phyloP scores from a whole-genome alignment of 92 coral and sea anemone genomes.

The Hydrozoanthus gracilis region DNA sequence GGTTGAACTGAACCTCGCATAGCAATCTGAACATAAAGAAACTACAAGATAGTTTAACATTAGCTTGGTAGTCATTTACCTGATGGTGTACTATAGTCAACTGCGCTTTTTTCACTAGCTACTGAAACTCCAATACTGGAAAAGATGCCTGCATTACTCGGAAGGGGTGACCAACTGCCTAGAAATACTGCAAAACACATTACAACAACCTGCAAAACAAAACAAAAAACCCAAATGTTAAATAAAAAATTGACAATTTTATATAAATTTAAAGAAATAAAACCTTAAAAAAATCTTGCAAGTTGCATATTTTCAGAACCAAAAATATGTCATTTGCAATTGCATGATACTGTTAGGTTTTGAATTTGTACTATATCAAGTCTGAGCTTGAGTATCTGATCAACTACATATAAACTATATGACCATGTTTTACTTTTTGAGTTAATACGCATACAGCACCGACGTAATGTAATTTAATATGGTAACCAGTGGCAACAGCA shows the following conservation, averaged over 20 bases:
- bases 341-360: too few species aligned
- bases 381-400: too few species aligned
- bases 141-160: conserved; percentile 71
- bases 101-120: conserved; percentile 63
- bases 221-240: background rate
- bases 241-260: conserved; percentile 1
- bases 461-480: too few species aligned
- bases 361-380: too few species aligned
- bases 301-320: background rate
- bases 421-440: too few species aligned
- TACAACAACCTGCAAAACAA: conserved; percentile 79
- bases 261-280: background rate
- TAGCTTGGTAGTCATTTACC: conserved; percentile 55
- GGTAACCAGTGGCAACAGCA: too few species aligned
- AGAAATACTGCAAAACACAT: conserved; percentile 94
- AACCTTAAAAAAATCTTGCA: background rate
- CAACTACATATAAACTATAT: too few species aligned
- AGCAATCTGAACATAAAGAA: background rate
- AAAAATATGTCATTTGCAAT: too few species aligned
- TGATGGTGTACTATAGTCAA: conserved; percentile 92
- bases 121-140: conserved; percentile 64
- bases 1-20: too few species aligned
- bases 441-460: too few species aligned
- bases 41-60: too few species aligned
- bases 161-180: conserved; percentile 91